Conservation (phyloP, 1,140 invertebrate genomes). For the Pogonomyrmex californicus region DNA sequence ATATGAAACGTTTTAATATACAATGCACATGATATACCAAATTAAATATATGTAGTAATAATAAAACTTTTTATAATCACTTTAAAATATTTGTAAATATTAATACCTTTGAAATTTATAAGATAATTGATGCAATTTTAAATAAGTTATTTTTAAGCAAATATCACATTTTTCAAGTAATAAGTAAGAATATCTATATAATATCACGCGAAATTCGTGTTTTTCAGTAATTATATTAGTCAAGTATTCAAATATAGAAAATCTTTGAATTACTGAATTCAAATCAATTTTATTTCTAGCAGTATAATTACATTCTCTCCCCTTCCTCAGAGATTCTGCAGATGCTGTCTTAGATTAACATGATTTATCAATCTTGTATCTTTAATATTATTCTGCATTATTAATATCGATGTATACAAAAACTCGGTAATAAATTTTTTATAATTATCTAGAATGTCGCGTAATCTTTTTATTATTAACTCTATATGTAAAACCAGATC, state of each 20-base stretch:
- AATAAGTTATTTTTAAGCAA: background rate
- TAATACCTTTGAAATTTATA: background rate
- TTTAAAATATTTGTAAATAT: background rate
- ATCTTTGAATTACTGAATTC: background rate
- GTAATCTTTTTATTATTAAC: background rate
- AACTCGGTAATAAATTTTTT: background rate
- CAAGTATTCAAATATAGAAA: background rate
- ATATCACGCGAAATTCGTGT: background rate
- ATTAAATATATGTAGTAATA: background rate
- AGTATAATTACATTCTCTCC: background rate
- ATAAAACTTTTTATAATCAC: background rate
- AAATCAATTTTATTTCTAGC: background rate
- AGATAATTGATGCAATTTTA: background rate
- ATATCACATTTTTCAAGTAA: background rate
- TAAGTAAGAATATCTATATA: background rate
- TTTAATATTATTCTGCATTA: background rate
- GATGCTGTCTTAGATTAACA: too few relatives aligned
- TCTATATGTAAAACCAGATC: background rate
- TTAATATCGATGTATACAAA: background rate
- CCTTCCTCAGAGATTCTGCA: background rate
- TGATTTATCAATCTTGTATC: too few relatives aligned
- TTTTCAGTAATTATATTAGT: too few relatives aligned
- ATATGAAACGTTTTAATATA: background rate
- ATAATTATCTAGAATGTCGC: background rate
- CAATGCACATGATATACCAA: background rate